Base-by-base conservation (phyloP, 2,797 vertebrate genomes). In the Brachyalestes nurse region DNA sequence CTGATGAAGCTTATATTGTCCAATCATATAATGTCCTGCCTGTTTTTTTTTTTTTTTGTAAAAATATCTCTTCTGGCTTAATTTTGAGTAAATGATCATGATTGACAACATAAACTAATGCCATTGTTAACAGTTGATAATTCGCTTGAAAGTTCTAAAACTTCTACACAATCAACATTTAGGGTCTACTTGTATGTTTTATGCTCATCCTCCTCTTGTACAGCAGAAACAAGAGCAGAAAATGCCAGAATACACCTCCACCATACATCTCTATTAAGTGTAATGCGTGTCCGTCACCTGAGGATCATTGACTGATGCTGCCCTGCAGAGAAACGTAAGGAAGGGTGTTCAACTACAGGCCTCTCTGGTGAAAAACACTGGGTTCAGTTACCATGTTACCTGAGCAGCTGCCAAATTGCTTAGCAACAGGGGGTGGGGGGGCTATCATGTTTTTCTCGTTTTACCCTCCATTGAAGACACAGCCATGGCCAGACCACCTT, bases 311-410 rank as follows among this genome's bases (percentile, higher is more conserved):
- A 28, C 13, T 61, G 61, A 61, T n/a, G 55, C 9, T 14, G 9
- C 9, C 72, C 19, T 53, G 55, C 34, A 17, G 72, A 75, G 51
- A 60, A 58, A 57, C 6, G 0, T 8, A 61, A 2, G 12, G 13
- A 61, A 9, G 16, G 5, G 12, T 61, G 12, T 80, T 80, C 57
- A 47, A 62, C 70, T 28, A 64, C 66, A 77, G 74, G 19, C 72
- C 4, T 49, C 5, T 14, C 67, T 21, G n/a, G 19, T 69, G 40
- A 49, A 23, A 21, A 53, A 51, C 14, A 55, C 7, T 34, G 23
- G 23, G 13, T 49, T 49, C 49, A 19, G 69, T 34, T 72, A 53
- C 14, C 49, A 55, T 34, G 14, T 34, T 47, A 71, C 69, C 69
- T 69, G n/a, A 69, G 51, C 23, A 0, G 7, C 67, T 28, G 45